Percentiles rank a stretch among this genome's conserved stretches.
These are phyloP conservation scores for Silurus meridionalis DNA, from an alignment of 2,113 vertebrate species.

Conservation along the genomic window DNA sequence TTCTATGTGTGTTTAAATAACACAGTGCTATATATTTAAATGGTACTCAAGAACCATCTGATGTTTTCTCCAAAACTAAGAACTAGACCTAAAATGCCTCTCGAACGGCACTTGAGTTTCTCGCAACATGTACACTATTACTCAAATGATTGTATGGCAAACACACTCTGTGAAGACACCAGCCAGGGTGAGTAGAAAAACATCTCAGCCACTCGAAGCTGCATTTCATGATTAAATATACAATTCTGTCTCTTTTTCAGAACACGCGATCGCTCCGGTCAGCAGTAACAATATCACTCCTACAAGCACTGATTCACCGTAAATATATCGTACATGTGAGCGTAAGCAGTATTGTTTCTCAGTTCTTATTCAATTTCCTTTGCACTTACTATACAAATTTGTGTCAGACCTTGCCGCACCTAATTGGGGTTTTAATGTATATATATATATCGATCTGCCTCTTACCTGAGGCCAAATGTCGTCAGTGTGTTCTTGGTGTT, in stretches of 20 bases:
- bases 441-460: slow-evolving; percentile 17
- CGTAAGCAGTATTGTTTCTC: neutral
- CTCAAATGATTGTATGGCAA: neutral
- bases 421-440: slow-evolving; percentile 35
- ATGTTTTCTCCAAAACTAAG: neutral
- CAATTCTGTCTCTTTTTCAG: neutral
- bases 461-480: slow-evolving; percentile 34
- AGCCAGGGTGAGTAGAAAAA: neutral
- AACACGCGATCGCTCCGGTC: neutral
- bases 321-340: neutral
- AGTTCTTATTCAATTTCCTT: slow-evolving; percentile 6
- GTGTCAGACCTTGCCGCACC: neutral
- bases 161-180: neutral
- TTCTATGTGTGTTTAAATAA: neutral
- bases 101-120: neutral
- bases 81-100: neutral
- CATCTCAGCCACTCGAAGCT: neutral
- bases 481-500: slow-evolving; percentile 25
- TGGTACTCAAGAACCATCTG: neutral
- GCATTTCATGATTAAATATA: neutral
- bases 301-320: neutral
- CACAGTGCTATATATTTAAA: neutral
- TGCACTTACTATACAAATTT: neutral
- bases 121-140: neutral
- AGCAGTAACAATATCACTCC: neutral